Conservation (phyloP, 2,113 vertebrate genomes). For the Gorilla gorilla region DNA sequence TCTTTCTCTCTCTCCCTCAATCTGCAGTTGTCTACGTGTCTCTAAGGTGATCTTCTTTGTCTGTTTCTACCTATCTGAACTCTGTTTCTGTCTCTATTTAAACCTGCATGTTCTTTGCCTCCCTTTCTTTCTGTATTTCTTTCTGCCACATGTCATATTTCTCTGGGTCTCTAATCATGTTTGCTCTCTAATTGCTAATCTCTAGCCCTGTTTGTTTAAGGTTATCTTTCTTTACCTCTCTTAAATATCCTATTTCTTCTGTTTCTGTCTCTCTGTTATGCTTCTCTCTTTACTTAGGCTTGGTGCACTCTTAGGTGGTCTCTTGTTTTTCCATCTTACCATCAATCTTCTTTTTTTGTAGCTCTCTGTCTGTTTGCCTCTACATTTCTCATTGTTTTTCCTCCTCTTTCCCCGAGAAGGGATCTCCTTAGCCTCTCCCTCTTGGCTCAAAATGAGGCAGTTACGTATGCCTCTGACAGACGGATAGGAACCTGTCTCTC, state of each 20-base stretch:
- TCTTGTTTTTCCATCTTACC: too few relatives aligned
- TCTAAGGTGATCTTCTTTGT: too few relatives aligned
- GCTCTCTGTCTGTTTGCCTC: too few relatives aligned
- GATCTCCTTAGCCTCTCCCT: too few relatives aligned
- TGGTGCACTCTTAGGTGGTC: background rate
- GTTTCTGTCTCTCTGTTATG: fast-evolving
- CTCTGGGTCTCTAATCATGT: background rate
- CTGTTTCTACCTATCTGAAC: background rate
- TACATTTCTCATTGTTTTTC: background rate
- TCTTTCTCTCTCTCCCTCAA: fast-evolving
- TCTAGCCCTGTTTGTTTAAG: background rate
- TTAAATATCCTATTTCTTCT: too few relatives aligned
- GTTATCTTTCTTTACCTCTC: background rate
- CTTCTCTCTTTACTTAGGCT: too few relatives aligned
- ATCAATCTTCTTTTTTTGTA: too few relatives aligned
- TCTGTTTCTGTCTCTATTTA: too few relatives aligned
- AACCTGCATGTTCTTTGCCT: too few relatives aligned
- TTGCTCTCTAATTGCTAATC: fast-evolving
- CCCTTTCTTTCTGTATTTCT: background rate
- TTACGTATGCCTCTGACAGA: background rate
- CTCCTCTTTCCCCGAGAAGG: too few relatives aligned
- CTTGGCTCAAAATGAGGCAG: background rate
- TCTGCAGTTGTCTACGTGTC: too few relatives aligned
- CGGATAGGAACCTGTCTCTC: background rate
- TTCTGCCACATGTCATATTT: background rate